phyloP scores from a whole-genome alignment of 2,113 vertebrate species.

The Aix galericulata region DNA sequence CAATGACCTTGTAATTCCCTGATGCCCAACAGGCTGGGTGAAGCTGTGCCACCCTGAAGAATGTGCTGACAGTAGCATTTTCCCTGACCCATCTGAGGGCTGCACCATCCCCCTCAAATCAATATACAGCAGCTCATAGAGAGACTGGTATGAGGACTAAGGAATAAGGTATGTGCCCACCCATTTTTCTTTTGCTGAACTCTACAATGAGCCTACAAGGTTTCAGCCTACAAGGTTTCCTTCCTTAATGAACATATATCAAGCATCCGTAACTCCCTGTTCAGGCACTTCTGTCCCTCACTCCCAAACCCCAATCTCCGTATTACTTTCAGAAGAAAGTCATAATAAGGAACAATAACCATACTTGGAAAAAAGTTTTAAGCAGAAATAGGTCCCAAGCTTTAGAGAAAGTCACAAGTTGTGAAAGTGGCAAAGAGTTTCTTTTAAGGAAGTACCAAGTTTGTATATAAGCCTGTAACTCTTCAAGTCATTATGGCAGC shows the following conservation, averaged over 20 bases:
- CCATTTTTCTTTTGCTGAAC: background rate
- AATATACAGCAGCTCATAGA: background rate
- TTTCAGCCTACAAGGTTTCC: background rate
- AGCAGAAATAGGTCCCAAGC: background rate
- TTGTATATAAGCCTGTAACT: background rate
- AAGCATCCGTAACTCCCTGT: background rate
- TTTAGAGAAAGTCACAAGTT: background rate
- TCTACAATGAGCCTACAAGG: too few relatives aligned
- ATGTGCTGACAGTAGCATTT: background rate
- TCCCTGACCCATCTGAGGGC: too few relatives aligned
- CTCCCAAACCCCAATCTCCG: background rate
- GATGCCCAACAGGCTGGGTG: rapidly evolving
- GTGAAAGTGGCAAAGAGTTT: too few relatives aligned
- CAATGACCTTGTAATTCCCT: too few relatives aligned
- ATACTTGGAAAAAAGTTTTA: background rate
- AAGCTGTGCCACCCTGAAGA: rapidly evolving
- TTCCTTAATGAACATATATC: background rate
- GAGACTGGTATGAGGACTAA: background rate
- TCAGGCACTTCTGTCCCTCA: background rate
- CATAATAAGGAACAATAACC: background rate
- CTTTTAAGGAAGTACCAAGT: background rate
- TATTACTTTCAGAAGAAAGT: background rate
- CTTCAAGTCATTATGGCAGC: background rate
- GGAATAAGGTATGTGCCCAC: background rate
- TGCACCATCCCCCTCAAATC: background rate